Conservation (phyloP, 2,113 vertebrate species). For the Leptobrachium leishanense region DNA sequence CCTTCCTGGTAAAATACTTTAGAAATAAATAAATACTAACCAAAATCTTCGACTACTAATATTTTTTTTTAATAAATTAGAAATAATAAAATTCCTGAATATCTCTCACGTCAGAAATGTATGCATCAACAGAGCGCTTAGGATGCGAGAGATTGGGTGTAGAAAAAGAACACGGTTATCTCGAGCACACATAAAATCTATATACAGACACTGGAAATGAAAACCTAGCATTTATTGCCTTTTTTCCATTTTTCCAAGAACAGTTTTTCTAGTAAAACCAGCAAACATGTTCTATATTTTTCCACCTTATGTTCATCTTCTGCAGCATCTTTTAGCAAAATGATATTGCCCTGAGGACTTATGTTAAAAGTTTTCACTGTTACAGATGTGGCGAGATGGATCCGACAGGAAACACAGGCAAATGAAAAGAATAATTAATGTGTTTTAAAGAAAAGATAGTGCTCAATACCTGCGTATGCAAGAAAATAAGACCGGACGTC, state of each 20-base stretch:
- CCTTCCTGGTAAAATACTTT: too few species aligned
- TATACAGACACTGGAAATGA: conserved; percentile 28
- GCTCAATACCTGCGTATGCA: conserved; percentile 1
- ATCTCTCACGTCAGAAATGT: too few species aligned
- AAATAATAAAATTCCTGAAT: too few species aligned
- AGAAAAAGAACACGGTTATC: neutral
- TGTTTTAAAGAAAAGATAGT: conserved; percentile 13
- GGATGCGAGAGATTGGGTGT: neutral
- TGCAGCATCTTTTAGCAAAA: conserved; percentile 35
- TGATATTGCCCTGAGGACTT: conserved; percentile 40
- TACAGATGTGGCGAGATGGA: conserved; percentile 37
- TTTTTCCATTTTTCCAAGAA: conserved; percentile 41
- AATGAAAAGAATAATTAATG: conserved; percentile 5
- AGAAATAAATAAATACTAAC: too few species aligned
- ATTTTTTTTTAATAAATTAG: too few species aligned
- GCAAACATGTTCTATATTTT: conserved; percentile 17
- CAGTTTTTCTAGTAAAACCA: conserved; percentile 22
- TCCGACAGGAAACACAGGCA: conserved; percentile 29
- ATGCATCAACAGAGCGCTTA: too few species aligned
- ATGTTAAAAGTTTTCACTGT: conserved; percentile 31
- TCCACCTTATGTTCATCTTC: conserved; percentile 16
- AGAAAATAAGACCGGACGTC: neutral
- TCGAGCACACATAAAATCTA: neutral
- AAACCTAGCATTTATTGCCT: conserved; percentile 40
- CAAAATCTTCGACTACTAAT: too few species aligned